phyloP scores from a whole-genome alignment of 2,888 invertebrate genomes.

The Emmelina monodactyla region DNA sequence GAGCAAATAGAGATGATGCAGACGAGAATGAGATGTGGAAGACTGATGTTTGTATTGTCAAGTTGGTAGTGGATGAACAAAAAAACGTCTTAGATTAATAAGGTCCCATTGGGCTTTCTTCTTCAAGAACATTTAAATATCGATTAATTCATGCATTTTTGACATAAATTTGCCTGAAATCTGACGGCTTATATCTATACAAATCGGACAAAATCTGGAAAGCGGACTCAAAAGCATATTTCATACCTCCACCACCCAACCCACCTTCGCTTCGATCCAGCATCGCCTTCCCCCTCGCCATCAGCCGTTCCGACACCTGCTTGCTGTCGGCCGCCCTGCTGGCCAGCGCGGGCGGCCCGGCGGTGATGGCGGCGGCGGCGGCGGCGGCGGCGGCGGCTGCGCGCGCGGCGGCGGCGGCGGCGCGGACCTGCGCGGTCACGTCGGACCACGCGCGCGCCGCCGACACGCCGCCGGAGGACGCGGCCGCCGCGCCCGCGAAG shows the following conservation, averaged over 20 bases:
- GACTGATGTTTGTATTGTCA: too few relatives aligned
- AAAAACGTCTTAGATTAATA: too few relatives aligned
- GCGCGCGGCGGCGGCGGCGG: slow-evolving; percentile 41
- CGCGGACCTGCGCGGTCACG: slow-evolving; percentile 63
- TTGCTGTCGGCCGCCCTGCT: slow-evolving; percentile 59
- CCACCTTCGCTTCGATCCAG: slow-evolving; percentile 40
- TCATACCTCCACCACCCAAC: neutral
- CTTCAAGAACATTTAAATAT: too few relatives aligned
- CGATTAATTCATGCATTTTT: too few relatives aligned
- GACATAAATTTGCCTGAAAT: too few relatives aligned
- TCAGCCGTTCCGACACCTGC: slow-evolving; percentile 61
- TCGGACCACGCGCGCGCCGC: slow-evolving; percentile 70
- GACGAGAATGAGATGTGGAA: too few relatives aligned
- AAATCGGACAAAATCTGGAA: too few relatives aligned
- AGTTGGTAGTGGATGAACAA: neutral
- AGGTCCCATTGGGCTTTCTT: too few relatives aligned
- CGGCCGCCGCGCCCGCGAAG: slow-evolving; percentile 73
- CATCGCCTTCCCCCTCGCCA: slow-evolving; percentile 54
- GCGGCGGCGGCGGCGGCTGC: slow-evolving; percentile 37
- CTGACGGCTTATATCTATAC: too few relatives aligned
- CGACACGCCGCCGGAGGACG: slow-evolving; percentile 75
- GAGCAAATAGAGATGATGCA: too few relatives aligned
- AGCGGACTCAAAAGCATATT: too few relatives aligned
- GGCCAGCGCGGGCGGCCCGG: slow-evolving; percentile 44
- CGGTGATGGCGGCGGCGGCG: slow-evolving; percentile 40